phyloP scores from a whole-genome alignment of 2,113 vertebrate species.

The Poeciliopsis prolifica region DNA sequence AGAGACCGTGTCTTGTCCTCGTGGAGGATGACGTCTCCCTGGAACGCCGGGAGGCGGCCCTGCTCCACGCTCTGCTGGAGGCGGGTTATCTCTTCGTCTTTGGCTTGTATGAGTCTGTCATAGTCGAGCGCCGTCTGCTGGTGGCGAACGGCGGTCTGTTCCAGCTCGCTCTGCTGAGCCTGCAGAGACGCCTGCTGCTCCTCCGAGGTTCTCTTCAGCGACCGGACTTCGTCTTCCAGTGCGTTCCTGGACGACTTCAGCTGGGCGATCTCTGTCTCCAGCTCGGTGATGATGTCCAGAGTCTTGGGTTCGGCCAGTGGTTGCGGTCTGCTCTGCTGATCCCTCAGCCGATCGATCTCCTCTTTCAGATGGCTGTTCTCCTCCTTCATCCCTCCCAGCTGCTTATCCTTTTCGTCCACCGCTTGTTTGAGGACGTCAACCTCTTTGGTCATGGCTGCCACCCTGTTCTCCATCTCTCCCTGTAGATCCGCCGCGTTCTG shows the following conservation, averaged over 20 bases:
- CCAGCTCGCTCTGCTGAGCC: conserved; percentile 86
- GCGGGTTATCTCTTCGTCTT: conserved; percentile 87
- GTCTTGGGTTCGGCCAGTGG: conserved; percentile 84
- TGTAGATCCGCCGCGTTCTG: conserved; percentile 79
- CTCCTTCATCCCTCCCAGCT: conserved; percentile 92
- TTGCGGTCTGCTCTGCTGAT: conserved; percentile 87
- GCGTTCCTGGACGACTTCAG: conserved; percentile 81
- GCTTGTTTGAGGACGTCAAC: conserved; percentile 79
- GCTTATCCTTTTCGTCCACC: conserved; percentile 91
- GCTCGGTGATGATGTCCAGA: conserved; percentile 88
- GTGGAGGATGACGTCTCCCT: conserved; percentile 83
- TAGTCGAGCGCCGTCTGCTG: conserved; percentile 88
- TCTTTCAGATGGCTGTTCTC: conserved; percentile 97
- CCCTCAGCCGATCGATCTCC: conserved; percentile 89
- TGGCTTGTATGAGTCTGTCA: conserved; percentile 84
- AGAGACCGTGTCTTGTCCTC: conserved; percentile 89
- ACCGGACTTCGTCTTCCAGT: conserved; percentile 85
- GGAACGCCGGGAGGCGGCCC: conserved; percentile 70
- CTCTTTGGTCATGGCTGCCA: conserved; percentile 69
- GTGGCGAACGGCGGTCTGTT: conserved; percentile 84
- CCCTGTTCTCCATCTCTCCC: conserved; percentile 77
- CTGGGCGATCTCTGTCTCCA: conserved; percentile 90
- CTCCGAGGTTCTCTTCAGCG: conserved; percentile 81
- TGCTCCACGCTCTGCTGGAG: conserved; percentile 85
- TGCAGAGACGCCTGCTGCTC: conserved; percentile 87